These are phyloP conservation scores for Aphelocoma californica DNA, from an alignment of 2,797 vertebrate species.

Conservation along the genomic window DNA sequence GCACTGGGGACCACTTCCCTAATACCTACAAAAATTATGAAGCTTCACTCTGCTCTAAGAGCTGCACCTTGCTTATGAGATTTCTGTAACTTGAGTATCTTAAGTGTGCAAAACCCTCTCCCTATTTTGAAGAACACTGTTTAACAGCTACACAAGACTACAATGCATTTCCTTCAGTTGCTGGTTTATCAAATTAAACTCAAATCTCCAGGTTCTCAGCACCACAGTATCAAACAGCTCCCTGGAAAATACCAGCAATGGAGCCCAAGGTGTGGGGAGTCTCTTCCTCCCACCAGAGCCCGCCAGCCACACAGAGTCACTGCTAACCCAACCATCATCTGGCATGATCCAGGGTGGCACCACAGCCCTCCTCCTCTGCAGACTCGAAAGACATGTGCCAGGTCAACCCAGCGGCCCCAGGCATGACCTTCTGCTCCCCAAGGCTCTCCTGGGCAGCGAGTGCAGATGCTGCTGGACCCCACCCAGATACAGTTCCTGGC, in stretches of 20 bases:
- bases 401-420: background rate
- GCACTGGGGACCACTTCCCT: background rate
- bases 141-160: background rate
- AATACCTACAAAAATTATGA: background rate
- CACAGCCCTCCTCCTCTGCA: rapidly evolving
- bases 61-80: background rate
- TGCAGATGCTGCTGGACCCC: rapidly evolving
- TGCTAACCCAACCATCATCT: background rate
- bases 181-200: background rate
- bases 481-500: background rate
- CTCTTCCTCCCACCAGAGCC: background rate
- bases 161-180: background rate
- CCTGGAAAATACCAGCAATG: rapidly evolving
- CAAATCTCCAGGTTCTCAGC: rapidly evolving
- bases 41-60: background rate
- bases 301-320: background rate
- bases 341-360: rapidly evolving
- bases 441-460: background rate
- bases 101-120: background rate
- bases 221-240: background rate
- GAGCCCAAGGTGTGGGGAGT: background rate
- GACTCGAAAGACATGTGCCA: background rate
- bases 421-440: background rate
- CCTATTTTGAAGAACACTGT: background rate
- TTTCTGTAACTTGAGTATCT: background rate